These are phyloP conservation scores for Bucco capensis DNA, from an alignment of 2,113 vertebrate genomes.

Conservation along the genomic window DNA sequence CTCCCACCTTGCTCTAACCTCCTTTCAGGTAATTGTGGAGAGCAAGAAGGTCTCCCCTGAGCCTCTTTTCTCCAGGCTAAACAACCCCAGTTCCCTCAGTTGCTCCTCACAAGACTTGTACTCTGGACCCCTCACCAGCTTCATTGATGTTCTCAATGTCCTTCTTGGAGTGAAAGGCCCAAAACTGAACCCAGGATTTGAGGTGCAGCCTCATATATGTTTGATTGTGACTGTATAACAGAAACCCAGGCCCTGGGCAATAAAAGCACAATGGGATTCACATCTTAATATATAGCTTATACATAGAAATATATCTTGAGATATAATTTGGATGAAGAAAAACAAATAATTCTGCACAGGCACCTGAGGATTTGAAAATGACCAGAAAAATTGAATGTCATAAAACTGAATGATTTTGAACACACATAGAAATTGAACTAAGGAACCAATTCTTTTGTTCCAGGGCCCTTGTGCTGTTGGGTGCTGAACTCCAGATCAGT, in stretches of 20 bases:
- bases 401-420: background rate
- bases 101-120: no score
- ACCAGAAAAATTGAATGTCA: accelerated
- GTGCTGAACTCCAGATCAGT: background rate
- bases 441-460: background rate
- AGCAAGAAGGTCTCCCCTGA: no score
- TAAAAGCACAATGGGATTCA: background rate
- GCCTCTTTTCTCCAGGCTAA: no score
- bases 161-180: no score
- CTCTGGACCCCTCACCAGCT: no score
- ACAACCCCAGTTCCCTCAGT: no score
- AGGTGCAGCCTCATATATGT: background rate
- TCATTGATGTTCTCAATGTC: no score
- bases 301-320: background rate
- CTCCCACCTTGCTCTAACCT: no score
- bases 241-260: background rate
- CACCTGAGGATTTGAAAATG: background rate
- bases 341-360: background rate
- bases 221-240: background rate
- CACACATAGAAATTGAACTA: background rate
- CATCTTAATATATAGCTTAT: background rate
- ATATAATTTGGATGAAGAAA: background rate
- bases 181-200: no score
- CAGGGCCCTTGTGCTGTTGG: background rate
- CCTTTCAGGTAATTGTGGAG: no score